Evolutionary conservation across 2,888 invertebrate species (phyloP), one percentile per base, ranked within the genome.

Genomic region (Agrochola litura): DNA sequence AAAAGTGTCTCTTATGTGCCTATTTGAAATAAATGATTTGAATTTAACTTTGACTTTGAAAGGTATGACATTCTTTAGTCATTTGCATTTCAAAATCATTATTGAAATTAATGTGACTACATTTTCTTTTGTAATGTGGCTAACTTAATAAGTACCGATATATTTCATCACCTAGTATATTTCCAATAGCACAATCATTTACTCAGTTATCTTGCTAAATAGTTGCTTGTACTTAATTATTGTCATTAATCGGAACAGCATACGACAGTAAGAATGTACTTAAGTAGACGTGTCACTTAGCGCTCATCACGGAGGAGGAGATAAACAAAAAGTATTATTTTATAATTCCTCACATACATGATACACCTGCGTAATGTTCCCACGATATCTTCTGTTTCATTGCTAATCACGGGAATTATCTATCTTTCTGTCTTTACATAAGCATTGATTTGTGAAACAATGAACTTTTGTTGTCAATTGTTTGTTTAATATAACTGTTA

Each of bases 361-460:
- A 85, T 85, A 90, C 95, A 95, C 95, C 95, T 95, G 95, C 92
- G 89, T 82, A 84, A 77, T 81, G 77, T 95, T 95, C 95, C 92
- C 95, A 95, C 95, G 95, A 92, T 92, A 91, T 91, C 90, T 89
- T 92, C 90, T 91, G 88, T 86, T 83, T 86, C 86, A 85, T 89
- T 91, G 89, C 94, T 92, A 93, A 95, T 94, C 90, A 92, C 95
- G 94, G 89, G 94, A 95, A 93, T 90, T 85, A 83, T 85, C 86
- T 82, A 85, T 91, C 90, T 91, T 89, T 91, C 88, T 89, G 81
- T 81, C 49, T 80, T 89, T 85, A 89, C 86, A 73, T 88, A 83
- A 84, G 78, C 85, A 85, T 82, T 85, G 83, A 86, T 89, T 81
- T 86, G 65, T 68, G 41, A 43, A 75, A 87, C 77, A 86, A 87